Evolutionary conservation across 64 coral and sea anemone genomes (phyloP).

Genomic region (Actinia tenebrosa): DNA sequence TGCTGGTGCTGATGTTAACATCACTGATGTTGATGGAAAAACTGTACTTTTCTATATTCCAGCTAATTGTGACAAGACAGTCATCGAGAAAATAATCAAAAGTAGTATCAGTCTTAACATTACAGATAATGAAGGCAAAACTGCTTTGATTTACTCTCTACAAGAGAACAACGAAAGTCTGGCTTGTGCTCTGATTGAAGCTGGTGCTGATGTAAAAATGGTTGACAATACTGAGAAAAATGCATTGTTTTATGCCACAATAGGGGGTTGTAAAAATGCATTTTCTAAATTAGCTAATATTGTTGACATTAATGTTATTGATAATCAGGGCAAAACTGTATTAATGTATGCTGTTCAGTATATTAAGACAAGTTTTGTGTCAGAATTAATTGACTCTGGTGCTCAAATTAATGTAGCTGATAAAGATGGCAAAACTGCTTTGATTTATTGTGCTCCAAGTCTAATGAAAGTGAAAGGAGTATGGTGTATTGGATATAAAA

Average conservation of each 20-base stretch:
- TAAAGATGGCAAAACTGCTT: background rate
- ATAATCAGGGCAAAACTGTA: background rate
- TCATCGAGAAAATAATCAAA: too few species aligned
- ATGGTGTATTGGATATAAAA: too few species aligned
- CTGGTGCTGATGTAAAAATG: background rate
- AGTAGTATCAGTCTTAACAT: too few species aligned
- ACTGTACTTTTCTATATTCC: too few species aligned
- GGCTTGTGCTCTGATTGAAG: background rate
- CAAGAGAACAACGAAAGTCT: too few species aligned
- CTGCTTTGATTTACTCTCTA: background rate
- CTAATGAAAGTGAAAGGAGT: too few species aligned
- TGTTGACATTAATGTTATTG: background rate
- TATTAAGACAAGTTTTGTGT: background rate
- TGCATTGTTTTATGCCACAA: background rate
- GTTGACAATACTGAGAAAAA: background rate
- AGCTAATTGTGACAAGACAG: too few species aligned
- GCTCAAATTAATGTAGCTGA: background rate
- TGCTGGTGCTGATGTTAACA: too few species aligned
- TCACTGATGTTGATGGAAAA: too few species aligned
- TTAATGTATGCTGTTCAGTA: background rate
- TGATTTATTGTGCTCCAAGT: background rate
- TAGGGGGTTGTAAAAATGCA: too few species aligned
- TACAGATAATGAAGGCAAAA: conserved; percentile 1
- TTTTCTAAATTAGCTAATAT: background rate
- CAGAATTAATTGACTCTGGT: background rate